A percentile compares a stretch with the other conserved stretches of the same genome.
phyloP scores from a whole-genome alignment of 2,888 invertebrate genomes.

The Galerucella pusilla region DNA sequence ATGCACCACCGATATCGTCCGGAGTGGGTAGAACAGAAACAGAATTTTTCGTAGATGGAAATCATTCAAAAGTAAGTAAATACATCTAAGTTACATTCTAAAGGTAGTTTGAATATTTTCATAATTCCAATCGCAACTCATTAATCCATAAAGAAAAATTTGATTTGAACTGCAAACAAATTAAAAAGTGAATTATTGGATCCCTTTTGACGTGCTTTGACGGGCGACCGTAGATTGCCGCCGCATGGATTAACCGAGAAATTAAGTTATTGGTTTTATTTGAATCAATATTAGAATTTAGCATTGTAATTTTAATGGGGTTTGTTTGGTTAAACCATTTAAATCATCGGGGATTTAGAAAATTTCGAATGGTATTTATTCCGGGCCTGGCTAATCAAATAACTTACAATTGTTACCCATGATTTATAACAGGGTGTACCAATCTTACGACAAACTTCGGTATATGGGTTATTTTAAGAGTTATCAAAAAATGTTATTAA shows the following conservation, averaged over 20 bases:
- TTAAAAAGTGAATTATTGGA: slow-evolving; percentile 2
- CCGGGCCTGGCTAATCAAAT: not conserved
- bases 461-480: no score
- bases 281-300: slow-evolving; percentile 22
- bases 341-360: not conserved
- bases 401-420: not conserved
- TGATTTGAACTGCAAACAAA: not conserved
- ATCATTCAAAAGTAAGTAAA: slow-evolving; percentile 81
- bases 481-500: no score
- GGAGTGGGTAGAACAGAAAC: slow-evolving; percentile 84
- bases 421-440: no score
- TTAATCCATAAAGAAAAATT: not conserved
- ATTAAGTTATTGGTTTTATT: slow-evolving; percentile 21
- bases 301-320: slow-evolving; percentile 6
- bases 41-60: slow-evolving; percentile 90
- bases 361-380: not conserved
- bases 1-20: slow-evolving; percentile 78
- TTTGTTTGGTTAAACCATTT: slow-evolving; percentile 18
- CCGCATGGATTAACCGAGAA: slow-evolving; percentile 8
- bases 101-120: not conserved
- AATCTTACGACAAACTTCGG: no score
- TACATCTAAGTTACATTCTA: slow-evolving; percentile 27
- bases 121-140: not conserved
- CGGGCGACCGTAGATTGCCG: not conserved
- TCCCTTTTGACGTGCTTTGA: slow-evolving; percentile 2